These are phyloP conservation scores for Coccyzus lansbergi DNA, from an alignment of 2,797 vertebrate genomes.

Conservation along the genomic window DNA sequence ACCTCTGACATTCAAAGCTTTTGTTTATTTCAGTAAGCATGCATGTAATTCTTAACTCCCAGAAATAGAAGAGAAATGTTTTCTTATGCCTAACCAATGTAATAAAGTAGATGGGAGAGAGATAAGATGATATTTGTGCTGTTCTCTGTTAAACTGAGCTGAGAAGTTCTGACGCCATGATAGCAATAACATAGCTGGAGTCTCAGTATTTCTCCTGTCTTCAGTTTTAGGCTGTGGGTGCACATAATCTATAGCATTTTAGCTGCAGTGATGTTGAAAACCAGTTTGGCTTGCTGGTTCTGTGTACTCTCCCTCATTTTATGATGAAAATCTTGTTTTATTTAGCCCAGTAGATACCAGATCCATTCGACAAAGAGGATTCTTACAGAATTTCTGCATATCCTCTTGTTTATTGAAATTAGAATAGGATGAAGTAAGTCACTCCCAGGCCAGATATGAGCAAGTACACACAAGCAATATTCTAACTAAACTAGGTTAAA, in stretches of 20 bases:
- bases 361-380: background rate
- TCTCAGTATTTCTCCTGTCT: background rate
- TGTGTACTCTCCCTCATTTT: background rate
- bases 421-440: constrained; percentile 7
- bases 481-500: background rate
- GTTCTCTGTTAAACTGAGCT: background rate
- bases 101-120: background rate
- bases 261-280: background rate
- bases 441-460: background rate
- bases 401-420: background rate
- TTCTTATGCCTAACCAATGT: background rate
- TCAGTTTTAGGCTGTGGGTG: background rate
- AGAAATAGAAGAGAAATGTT: background rate
- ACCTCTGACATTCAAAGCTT: constrained; percentile 61
- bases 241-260: background rate
- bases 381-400: background rate
- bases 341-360: background rate
- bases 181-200: background rate
- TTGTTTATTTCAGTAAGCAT: background rate
- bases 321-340: background rate
- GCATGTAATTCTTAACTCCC: background rate
- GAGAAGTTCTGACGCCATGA: background rate
- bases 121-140: background rate
- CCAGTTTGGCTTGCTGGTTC: background rate
- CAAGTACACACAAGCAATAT: background rate